Base-by-base conservation (phyloP, 2,888 invertebrate genomes). In the Rhabditoides inermis region DNA sequence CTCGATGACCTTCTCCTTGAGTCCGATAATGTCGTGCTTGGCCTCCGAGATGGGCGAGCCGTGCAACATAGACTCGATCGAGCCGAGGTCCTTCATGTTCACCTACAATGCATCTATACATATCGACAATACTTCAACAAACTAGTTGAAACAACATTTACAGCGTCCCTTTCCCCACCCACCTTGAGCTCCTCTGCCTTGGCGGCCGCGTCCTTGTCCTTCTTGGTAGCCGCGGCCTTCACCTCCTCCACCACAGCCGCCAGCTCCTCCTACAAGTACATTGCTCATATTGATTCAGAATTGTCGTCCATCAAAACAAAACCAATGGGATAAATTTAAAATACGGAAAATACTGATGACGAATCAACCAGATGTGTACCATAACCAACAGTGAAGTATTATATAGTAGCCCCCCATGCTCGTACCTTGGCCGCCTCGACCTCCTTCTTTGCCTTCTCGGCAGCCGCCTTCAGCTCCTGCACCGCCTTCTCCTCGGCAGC, bases 1-100 rank as follows among this genome's bases (percentile, higher is more conserved):
- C 45, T 70, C 71, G n/a, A 69, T 64, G 49, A 69, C 65, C 52
- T 71, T 65, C 52, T 71, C 71, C 49, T 69, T 69, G 39, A 71
- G 50, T 40, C 66, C 70, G n/a, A 62, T 54, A 37, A 71, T 66
- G 40, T 70, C 70, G 45, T 69, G 62, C 49, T 64, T 67, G 12
- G 71, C 70, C 48, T 70, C 71, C 7, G 63, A 59, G 40, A 70
- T 57, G 1, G 65, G 58, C 36, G 65, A 63, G 12, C 70, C 70
- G 28, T 63, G 63, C 27, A 69, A 15, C 7, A 47, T 25, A 22
- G 39, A 56, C 40, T 67, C 66, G 32, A 67, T 61, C 23, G 62
- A 58, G 3, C 58, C 54, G n/a, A 67, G 51, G 54, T 67, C 64
- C 30, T 58, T 61, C 49, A 59, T 58, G 48, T 67, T 64, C 22